phyloP scores from a whole-genome alignment of 2,888 invertebrate genomes.

The Uloborus plumipes region DNA sequence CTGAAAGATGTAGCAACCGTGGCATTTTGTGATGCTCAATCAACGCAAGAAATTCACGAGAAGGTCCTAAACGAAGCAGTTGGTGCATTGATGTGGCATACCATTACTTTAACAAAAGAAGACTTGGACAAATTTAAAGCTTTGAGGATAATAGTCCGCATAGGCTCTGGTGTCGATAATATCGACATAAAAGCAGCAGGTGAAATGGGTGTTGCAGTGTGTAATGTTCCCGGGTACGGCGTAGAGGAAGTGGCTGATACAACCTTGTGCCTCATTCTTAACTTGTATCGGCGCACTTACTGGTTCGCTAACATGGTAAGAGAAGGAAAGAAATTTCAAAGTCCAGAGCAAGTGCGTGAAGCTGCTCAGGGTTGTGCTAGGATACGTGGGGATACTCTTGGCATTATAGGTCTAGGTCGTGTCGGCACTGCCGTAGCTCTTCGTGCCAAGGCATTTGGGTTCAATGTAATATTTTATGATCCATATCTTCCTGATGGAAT shows the following conservation, averaged over 20 bases:
- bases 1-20: conserved; percentile 99
- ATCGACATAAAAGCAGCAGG: conserved; percentile 90
- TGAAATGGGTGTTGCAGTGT: conserved; percentile 83
- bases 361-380: conserved; percentile 94
- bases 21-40: conserved; percentile 99
- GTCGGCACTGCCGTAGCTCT: conserved; percentile 98
- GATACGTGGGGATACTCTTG: conserved; percentile 98
- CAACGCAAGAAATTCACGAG: conserved; percentile 99
- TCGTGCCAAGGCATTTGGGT: conserved; percentile 98
- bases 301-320: conserved; percentile 99
- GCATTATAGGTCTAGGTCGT: conserved; percentile 95
- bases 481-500: conserved; percentile 99
- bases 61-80: conserved; percentile 99
- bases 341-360: conserved; percentile 94
- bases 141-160: conserved; percentile 97
- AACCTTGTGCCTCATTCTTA: conserved; percentile 97
- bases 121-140: conserved; percentile 99
- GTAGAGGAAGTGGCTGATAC: conserved; percentile 99
- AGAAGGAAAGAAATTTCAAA: conserved; percentile 98
- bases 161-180: conserved; percentile 98
- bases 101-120: conserved; percentile 97
- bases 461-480: conserved; percentile 99
- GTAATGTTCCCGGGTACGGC: conserved; percentile 99
- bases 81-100: conserved; percentile 99
- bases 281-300: conserved; percentile 98